A percentile compares a stretch with the other conserved stretches of the same genome.
Conservation (phyloP, 2,113 vertebrate species). For the Forbesichthys agassizii region DNA sequence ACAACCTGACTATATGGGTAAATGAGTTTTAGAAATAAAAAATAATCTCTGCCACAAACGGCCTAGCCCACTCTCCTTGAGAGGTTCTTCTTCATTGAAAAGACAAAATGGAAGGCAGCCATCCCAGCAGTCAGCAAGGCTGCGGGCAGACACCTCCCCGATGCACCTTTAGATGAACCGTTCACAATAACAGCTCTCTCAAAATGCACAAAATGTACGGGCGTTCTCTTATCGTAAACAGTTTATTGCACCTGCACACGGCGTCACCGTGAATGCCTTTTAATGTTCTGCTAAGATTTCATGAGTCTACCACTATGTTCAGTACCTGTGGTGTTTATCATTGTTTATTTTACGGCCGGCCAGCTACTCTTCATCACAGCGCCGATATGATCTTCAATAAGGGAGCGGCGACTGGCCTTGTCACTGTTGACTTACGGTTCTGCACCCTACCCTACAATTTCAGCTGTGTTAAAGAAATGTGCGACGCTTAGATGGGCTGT, state of each 20-base stretch:
- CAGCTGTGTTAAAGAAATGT: constrained; percentile 60
- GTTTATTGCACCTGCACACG: constrained; percentile 34
- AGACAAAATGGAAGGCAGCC: constrained; percentile 65
- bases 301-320: constrained; percentile 31
- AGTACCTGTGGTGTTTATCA: constrained; percentile 37
- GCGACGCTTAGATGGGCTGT: constrained; percentile 47
- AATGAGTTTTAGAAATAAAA: constrained; percentile 59
- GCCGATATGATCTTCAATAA: constrained; percentile 78
- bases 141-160: constrained; percentile 32
- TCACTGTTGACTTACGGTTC: constrained; percentile 63
- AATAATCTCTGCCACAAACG: constrained; percentile 49
- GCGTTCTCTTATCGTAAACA: constrained; percentile 47
- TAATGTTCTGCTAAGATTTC: constrained; percentile 40
- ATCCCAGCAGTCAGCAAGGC: constrained; percentile 45
- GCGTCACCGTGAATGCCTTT: constrained; percentile 27
- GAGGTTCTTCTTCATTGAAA: constrained; percentile 54
- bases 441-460: constrained; percentile 53
- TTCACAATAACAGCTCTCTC: constrained; percentile 41
- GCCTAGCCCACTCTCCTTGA: constrained; percentile 47
- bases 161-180: constrained; percentile 51
- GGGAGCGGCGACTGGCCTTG: constrained; percentile 54
- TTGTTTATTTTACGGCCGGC: constrained; percentile 54
- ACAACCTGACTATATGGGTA: constrained; percentile 32
- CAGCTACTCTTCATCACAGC: constrained; percentile 49
- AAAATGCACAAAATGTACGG: constrained; percentile 42